Evolutionary conservation across 2,113 vertebrate genomes (phyloP).

Genomic region (Phylloscopus trochilus): DNA sequence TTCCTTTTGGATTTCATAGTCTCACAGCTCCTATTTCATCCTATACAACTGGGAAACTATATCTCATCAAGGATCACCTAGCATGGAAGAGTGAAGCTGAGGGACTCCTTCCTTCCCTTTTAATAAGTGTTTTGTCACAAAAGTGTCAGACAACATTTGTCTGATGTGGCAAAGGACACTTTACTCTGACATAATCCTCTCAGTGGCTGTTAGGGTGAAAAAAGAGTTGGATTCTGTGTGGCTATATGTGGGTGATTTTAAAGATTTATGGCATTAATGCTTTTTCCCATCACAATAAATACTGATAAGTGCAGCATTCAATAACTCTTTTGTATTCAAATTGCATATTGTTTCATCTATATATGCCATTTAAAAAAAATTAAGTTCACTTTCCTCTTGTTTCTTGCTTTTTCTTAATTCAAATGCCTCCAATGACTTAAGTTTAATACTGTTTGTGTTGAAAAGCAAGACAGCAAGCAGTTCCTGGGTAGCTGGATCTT

Average conservation of each 20-base stretch:
- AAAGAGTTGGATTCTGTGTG: not conserved
- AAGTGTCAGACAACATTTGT: not conserved
- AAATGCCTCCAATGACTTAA: not conserved
- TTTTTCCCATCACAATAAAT: not conserved
- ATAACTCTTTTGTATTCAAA: not conserved
- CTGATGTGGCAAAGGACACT: not conserved
- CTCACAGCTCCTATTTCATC: not conserved
- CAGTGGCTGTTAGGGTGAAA: not conserved
- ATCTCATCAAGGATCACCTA: not conserved
- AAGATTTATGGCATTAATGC: not conserved
- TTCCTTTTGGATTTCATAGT: not conserved
- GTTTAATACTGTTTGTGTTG: not conserved
- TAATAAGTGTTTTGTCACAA: not conserved
- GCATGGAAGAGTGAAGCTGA: not conserved
- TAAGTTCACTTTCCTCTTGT: not conserved
- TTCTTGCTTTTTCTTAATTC: not conserved
- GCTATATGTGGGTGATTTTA: not conserved
- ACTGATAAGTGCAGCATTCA: not conserved
- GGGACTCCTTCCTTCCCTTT: not conserved
- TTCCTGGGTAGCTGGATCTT: not conserved
- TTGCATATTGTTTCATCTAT: not conserved
- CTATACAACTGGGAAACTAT: not conserved
- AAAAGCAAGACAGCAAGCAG: not conserved
- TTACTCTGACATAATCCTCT: not conserved
- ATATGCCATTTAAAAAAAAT: not conserved